Conservation (phyloP, 37 sponge, comb jelly and placozoan genomes). For the Geodia barretti region DNA sequence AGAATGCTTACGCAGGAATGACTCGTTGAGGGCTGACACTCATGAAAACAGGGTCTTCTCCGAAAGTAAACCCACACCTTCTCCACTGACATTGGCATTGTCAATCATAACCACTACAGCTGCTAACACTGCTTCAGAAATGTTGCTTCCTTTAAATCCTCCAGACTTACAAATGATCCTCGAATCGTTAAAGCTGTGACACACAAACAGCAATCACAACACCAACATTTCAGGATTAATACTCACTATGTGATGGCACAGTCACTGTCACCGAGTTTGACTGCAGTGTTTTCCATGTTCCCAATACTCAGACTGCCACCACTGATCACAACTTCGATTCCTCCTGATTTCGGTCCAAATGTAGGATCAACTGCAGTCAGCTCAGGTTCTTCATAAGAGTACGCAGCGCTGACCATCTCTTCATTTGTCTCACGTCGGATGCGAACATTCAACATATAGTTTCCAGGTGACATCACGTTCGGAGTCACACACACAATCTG, state of each 20-base stretch:
- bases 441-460: not conserved
- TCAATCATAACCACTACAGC: conserved; percentile 34
- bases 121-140: not conserved
- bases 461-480: not conserved
- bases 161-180: not conserved
- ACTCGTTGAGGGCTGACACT: not conserved
- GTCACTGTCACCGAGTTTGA: conserved; percentile 20
- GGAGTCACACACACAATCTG: conserved; percentile 40
- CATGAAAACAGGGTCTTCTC: conserved; percentile 27
- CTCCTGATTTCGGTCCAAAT: conserved; percentile 80
- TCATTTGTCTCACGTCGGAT: not conserved
- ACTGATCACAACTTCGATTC: conserved; percentile 50
- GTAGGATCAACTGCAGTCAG: conserved; percentile 54
- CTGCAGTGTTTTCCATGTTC: conserved; percentile 32
- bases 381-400: conserved; percentile 25
- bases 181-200: not conserved
- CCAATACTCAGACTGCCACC: conserved; percentile 72
- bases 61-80: conserved; percentile 22
- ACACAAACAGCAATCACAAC: not conserved
- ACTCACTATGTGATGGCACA: conserved; percentile 2
- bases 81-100: not conserved
- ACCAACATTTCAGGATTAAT: not conserved
- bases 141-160: not conserved
- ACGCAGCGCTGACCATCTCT: not conserved
- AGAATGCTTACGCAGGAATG: not conserved